phyloP scores from a whole-genome alignment of 2,888 invertebrate genomes.

The Chrysolina haemoptera region DNA sequence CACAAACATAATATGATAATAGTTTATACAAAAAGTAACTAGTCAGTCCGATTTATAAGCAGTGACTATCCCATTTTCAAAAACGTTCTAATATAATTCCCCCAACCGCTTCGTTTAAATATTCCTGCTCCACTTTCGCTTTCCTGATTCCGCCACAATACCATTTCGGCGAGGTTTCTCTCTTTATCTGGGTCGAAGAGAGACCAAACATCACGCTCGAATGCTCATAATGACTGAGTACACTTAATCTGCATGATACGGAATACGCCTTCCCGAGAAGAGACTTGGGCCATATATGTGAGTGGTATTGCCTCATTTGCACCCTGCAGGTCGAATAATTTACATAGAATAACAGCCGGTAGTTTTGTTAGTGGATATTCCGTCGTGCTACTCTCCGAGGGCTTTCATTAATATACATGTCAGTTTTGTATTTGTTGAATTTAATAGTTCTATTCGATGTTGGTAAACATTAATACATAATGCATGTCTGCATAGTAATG shows the following conservation, averaged over 20 bases:
- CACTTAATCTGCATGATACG: conserved; percentile 68
- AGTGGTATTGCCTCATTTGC: conserved; percentile 66
- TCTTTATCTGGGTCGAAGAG: conserved; percentile 35
- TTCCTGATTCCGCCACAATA: conserved; percentile 1
- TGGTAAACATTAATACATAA: conserved; percentile 20
- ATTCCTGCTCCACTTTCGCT: conserved; percentile 15
- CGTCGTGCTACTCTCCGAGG: conserved; percentile 29
- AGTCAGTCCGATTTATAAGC: too few relatives aligned
- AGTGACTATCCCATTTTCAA: too few relatives aligned
- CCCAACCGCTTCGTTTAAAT: background rate
- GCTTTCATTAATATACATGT: conserved; percentile 54
- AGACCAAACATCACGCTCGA: conserved; percentile 67
- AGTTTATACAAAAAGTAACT: too few relatives aligned
- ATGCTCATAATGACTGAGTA: conserved; percentile 68
- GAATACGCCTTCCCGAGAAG: conserved; percentile 53
- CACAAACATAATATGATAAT: too few relatives aligned
- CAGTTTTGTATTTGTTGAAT: conserved; percentile 40
- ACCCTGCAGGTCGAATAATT: conserved; percentile 67
- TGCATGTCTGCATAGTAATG: conserved; percentile 4
- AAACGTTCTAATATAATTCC: background rate
- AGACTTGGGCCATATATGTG: conserved; percentile 58
- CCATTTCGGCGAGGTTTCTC: background rate
- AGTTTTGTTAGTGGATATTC: conserved; percentile 63
- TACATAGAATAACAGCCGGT: conserved; percentile 67
- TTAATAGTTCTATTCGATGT: conserved; percentile 13